phyloP scores from a whole-genome alignment of 1,140 invertebrate genomes.

The Drosophila subpulchrella region DNA sequence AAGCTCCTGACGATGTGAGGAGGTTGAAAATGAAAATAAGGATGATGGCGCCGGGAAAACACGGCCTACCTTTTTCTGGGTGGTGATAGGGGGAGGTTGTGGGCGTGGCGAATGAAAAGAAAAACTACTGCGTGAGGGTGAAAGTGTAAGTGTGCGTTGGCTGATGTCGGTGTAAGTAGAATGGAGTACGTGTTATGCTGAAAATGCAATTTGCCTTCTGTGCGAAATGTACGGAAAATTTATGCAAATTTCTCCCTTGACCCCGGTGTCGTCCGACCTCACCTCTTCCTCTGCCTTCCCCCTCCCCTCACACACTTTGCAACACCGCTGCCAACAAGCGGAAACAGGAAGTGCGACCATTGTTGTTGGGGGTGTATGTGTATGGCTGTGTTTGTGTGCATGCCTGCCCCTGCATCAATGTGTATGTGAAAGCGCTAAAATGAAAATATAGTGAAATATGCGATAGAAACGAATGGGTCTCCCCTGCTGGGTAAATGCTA shows the following conservation, averaged over 20 bases:
- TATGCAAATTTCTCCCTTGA: constrained; percentile 79
- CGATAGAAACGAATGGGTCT: constrained; percentile 34
- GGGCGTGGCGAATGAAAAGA: constrained; percentile 1
- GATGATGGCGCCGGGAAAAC: constrained; percentile 42
- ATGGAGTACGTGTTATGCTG: constrained; percentile 82
- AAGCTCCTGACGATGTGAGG: constrained; percentile 23
- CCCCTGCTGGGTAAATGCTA: background rate
- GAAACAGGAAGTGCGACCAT: constrained; percentile 79
- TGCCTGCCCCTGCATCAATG: constrained; percentile 29
- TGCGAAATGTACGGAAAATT: constrained; percentile 81
- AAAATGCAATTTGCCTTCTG: constrained; percentile 82
- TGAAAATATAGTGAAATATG: constrained; percentile 78
- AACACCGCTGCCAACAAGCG: constrained; percentile 62
- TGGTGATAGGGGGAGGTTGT: background rate
- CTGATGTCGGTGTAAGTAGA: constrained; percentile 59
- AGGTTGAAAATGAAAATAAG: constrained; percentile 12
- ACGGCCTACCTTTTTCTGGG: constrained; percentile 62
- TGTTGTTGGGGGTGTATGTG: constrained; percentile 42
- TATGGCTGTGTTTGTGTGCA: constrained; percentile 9
- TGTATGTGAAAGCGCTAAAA: constrained; percentile 62
- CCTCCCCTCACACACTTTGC: constrained; percentile 4
- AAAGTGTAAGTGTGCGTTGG: constrained; percentile 8
- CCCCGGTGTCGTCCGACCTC: constrained; percentile 36
- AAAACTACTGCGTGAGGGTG: constrained; percentile 46
- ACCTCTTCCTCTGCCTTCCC: background rate